Percentiles rank a stretch among this genome's conserved stretches.
Conservation (phyloP, 2,113 vertebrate genomes). For the Myrmecophaga tridactyla region DNA sequence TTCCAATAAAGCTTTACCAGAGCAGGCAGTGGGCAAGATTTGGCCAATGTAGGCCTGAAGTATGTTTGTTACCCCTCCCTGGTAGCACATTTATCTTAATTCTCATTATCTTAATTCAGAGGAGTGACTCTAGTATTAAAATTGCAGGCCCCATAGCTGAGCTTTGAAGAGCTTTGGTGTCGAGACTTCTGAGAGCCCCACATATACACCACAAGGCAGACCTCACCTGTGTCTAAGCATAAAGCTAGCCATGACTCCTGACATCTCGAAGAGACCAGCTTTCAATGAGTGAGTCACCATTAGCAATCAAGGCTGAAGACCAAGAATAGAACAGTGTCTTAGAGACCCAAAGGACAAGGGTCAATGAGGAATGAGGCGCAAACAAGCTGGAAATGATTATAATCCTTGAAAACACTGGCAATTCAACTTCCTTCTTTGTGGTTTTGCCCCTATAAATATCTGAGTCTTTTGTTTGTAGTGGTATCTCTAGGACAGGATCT, state of each 20-base stretch:
- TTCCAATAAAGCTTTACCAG: slow-evolving; percentile 15
- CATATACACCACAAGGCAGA: background rate
- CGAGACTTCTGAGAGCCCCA: slow-evolving; percentile 12
- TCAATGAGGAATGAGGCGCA: slow-evolving; percentile 51
- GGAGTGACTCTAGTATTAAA: background rate
- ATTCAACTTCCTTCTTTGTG: slow-evolving; percentile 37
- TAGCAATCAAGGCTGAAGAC: slow-evolving; percentile 28
- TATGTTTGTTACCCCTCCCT: background rate
- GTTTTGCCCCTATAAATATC: slow-evolving; percentile 44
- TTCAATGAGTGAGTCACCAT: slow-evolving; percentile 59
- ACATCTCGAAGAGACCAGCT: slow-evolving; percentile 57
- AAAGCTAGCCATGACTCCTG: slow-evolving; percentile 36
- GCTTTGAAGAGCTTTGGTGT: background rate
- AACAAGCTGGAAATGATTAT: slow-evolving; percentile 49
- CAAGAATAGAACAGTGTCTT: slow-evolving; percentile 46
- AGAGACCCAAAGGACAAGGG: slow-evolving; percentile 56
- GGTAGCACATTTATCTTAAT: background rate
- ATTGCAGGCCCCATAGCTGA: background rate
- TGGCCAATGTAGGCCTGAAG: background rate
- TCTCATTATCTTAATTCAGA: slow-evolving; percentile 35
- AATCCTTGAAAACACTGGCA: slow-evolving; percentile 46
- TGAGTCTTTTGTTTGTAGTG: slow-evolving; percentile 42
- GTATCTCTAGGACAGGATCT: slow-evolving; percentile 11
- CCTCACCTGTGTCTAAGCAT: slow-evolving; percentile 42
- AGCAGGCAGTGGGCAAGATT: background rate